Evolutionary conservation across 2,888 invertebrate genomes (phyloP), one percentile per base, ranked within the genome.

Genomic region (Luffia ferchaultella): DNA sequence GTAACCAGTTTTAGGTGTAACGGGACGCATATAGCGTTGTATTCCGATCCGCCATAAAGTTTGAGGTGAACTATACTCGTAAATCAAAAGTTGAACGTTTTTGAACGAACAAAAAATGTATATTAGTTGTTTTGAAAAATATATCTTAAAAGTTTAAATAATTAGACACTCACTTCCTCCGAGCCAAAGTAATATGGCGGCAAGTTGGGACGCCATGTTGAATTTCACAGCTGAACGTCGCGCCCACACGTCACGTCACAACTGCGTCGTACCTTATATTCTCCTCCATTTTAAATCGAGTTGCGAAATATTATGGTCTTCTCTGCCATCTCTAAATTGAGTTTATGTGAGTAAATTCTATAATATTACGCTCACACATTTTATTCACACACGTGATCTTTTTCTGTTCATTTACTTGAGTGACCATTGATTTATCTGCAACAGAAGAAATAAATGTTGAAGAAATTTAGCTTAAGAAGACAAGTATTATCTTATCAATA

Each of bases 101-200:
- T n/a, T n/a, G n/a, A n/a, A n/a, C n/a, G n/a, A n/a, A n/a, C n/a
- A n/a, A n/a, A n/a, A n/a, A n/a, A n/a, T n/a, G n/a, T n/a, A n/a
- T n/a, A n/a, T n/a, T n/a, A n/a, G n/a, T n/a, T n/a, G 9, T 40
- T 40, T 7, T 15, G 7, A 40, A 40, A 40, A 40, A 9, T 40
- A 9, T 40, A 40, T 15, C 43, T 42, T 42, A 7, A 5, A n/a
- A n/a, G n/a, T n/a, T n/a, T n/a, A n/a, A n/a, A n/a, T n/a, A n/a
- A n/a, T n/a, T n/a, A n/a, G n/a, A n/a, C n/a, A 73, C 82, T 80
- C 63, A 82, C 82, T 78, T 68, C 79, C 78, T 61, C 72, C 72
- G 51, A 82, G 72, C 80, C 82, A 82, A 62, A 80, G 55, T 60
- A 82, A 62, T 53, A 79, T 64, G 57, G 77, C 73, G 52, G 73